Evolutionary conservation across 1,140 invertebrate species (phyloP).

Genomic region (Zophobas morio): DNA sequence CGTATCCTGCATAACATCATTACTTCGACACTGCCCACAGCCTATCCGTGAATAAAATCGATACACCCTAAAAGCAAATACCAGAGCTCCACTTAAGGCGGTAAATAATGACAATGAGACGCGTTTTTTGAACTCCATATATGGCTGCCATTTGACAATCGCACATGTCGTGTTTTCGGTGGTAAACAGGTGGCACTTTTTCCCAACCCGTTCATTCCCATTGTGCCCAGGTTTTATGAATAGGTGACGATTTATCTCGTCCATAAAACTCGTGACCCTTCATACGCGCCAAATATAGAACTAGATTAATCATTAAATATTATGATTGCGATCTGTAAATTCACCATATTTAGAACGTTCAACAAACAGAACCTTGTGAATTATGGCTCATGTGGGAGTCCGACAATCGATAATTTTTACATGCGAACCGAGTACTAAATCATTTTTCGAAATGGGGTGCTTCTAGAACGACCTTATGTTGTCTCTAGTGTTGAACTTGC

Average conservation of each 20-base stretch:
- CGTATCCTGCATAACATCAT: neutral
- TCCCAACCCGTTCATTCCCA: neutral
- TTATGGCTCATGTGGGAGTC: slow-evolving; percentile 21
- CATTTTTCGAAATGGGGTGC: slow-evolving; percentile 8
- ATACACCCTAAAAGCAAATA: neutral
- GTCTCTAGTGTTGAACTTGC: neutral
- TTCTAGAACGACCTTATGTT: neutral
- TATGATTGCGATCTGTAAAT: slow-evolving; percentile 24
- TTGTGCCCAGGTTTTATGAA: neutral
- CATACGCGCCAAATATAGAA: neutral
- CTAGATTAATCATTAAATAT: slow-evolving; percentile 31
- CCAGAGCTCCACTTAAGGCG: neutral
- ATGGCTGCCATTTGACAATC: no score
- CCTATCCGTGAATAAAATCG: neutral
- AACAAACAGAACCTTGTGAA: slow-evolving; percentile 28
- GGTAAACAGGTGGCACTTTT: no score
- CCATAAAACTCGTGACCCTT: neutral
- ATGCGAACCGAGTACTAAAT: slow-evolving; percentile 2
- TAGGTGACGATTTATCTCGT: neutral
- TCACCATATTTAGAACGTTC: slow-evolving; percentile 1
- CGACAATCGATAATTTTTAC: slow-evolving; percentile 14
- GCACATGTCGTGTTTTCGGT: no score
- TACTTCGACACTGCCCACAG: neutral
- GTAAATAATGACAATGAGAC: neutral
- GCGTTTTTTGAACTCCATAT: no score